Evolutionary conservation across 1,140 invertebrate species (phyloP), one percentile per base, ranked within the genome.

Genomic region (Chymomyza costata): DNA sequence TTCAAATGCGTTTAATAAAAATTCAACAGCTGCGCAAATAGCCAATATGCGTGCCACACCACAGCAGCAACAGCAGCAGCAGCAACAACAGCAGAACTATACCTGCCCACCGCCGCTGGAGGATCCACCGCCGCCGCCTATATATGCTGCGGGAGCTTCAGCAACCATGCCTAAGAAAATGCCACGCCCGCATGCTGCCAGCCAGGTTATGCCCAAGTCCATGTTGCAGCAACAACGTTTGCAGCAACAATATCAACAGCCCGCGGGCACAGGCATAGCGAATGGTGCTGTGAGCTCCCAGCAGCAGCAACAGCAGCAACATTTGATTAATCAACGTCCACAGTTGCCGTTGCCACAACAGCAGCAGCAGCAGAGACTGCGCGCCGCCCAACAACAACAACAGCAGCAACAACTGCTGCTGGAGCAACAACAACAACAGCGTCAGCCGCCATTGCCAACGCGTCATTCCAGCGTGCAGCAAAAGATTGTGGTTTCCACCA

Each of bases 401-500:
- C 73, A 71, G 19, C 76, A 63, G n/a, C 71, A 65, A 19, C n/a
- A n/a, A n/a, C n/a, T n/a, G n/a, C n/a, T n/a, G n/a, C n/a, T n/a
- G n/a, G n/a, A n/a, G n/a, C n/a, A n/a, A 41, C 51, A 38, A 28
- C 48, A 30, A 32, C 70, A 70, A 35, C 73, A 64, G 14, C 63
- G 67, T 2, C 82, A 85, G 48, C 83, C 80, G 31, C 80, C 82
- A 16, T 66, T 84, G 43, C 83, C 83, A 7, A 69, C 82, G 31
- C 82, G 82, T 7, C 83, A 84, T 59, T 76, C 81, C 14, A 85
- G 80, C 65, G 74, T 84, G 39, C 84, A 85, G 40, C 84, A 86
- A 64, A 86, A 86, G 65, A 86, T 85, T 58, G 83, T 84, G 48
- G 84, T 85, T 32, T 78, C 84, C n/a, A 85, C 84, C 49, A 86